Percentiles rank a stretch among this genome's conserved stretches.
Evolutionary conservation across 2,113 vertebrate species (phyloP).

Genomic region (Nyctereutes procyonoides): DNA sequence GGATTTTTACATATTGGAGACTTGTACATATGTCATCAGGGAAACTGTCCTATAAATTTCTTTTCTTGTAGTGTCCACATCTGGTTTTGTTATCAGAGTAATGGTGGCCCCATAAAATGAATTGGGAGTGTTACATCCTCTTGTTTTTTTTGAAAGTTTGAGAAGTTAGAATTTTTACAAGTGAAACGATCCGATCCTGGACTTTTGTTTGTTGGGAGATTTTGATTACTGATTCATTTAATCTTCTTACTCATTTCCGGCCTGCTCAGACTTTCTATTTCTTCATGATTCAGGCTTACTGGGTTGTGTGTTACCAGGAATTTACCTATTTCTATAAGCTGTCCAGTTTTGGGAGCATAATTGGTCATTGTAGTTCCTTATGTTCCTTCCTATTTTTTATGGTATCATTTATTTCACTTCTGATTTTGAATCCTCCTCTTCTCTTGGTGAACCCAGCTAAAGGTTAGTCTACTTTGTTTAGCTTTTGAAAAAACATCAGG

Average conservation of each 20-base stretch:
- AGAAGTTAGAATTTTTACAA: neutral
- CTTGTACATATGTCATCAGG: neutral
- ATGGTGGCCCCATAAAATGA: neutral
- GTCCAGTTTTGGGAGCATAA: neutral
- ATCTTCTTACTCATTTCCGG: neutral
- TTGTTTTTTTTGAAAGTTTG: neutral
- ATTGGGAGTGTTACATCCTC: neutral
- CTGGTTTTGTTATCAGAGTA: neutral
- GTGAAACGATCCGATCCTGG: neutral
- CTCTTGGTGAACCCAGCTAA: neutral
- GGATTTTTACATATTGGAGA: neutral
- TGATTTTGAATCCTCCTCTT: neutral
- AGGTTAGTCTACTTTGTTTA: neutral
- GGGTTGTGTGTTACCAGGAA: neutral
- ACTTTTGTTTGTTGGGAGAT: neutral
- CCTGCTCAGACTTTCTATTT: neutral
- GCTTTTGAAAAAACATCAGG: neutral
- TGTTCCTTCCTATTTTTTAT: neutral
- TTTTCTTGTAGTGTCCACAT: neutral
- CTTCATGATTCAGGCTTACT: neutral
- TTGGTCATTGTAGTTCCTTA: neutral
- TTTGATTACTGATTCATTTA: neutral
- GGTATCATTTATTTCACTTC: neutral
- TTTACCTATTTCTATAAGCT: neutral
- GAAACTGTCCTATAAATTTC: neutral